Evolutionary conservation across 2,113 vertebrate species (phyloP).

Genomic region (Mesembrinibis cayennensis): DNA sequence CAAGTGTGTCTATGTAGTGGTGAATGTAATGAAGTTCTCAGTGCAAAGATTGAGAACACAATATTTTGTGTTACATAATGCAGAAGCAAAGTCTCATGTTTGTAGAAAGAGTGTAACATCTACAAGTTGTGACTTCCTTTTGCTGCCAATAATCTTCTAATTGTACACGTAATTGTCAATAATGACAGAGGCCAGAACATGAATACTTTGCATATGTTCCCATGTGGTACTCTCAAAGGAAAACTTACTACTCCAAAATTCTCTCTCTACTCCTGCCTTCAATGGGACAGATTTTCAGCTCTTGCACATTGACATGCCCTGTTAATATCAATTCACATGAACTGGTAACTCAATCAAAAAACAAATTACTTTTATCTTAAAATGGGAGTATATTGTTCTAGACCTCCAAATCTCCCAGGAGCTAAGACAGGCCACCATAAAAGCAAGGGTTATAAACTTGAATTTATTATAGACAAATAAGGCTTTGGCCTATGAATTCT

Average conservation of each 20-base stretch:
- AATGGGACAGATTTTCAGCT: background rate
- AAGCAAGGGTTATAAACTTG: background rate
- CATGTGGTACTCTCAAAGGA: background rate
- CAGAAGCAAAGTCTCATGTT: background rate
- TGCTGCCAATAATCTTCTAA: background rate
- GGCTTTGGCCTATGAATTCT: conserved; percentile 26
- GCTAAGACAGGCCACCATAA: background rate
- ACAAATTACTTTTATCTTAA: background rate
- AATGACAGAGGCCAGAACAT: background rate
- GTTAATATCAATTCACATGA: background rate
- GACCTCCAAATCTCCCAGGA: background rate
- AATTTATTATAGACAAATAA: conserved; percentile 24
- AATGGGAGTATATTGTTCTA: background rate
- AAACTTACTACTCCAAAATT: background rate
- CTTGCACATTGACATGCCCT: background rate
- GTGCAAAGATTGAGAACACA: background rate
- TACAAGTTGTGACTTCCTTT: background rate
- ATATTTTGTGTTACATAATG: background rate
- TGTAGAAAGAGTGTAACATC: background rate
- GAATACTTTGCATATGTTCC: background rate
- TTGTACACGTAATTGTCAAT: background rate
- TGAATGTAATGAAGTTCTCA: background rate
- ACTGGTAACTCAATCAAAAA: background rate
- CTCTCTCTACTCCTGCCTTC: background rate
- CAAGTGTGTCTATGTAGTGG: background rate